Conservation (phyloP, 1,140 invertebrate genomes). For the Anastatus disparis region DNA sequence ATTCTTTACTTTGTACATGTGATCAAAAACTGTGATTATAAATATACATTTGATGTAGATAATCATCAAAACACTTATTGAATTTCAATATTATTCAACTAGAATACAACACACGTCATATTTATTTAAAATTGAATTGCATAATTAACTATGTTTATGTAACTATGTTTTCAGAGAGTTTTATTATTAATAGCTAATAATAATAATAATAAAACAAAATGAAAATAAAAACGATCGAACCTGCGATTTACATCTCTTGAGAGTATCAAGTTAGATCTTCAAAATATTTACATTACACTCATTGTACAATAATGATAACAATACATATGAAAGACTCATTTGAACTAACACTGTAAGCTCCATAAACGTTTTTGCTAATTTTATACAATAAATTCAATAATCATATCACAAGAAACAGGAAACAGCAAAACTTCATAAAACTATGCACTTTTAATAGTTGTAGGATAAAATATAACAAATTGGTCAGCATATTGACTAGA, state of each 20-base stretch:
- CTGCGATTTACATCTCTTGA: constrained; percentile 40
- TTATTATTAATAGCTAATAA: constrained; percentile 10
- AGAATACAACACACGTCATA: not conserved
- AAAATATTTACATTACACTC: constrained; percentile 30
- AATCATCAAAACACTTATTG: not conserved
- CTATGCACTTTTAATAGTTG: constrained; percentile 44
- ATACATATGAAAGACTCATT: constrained; percentile 25
- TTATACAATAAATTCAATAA: constrained; percentile 27
- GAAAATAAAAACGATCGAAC: constrained; percentile 37
- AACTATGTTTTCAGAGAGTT: not conserved
- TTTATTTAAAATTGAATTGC: constrained; percentile 7
- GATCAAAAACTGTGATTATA: not conserved
- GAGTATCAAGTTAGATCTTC: constrained; percentile 24
- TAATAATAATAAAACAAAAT: constrained; percentile 16
- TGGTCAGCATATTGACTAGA: constrained; percentile 59
- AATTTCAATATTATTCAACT: constrained; percentile 5
- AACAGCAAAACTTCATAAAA: constrained; percentile 28
- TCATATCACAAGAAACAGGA: constrained; percentile 37
- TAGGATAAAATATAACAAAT: constrained; percentile 53
- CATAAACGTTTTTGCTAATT: constrained; percentile 11
- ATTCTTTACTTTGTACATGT: constrained; percentile 35
- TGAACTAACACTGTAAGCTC: constrained; percentile 6
- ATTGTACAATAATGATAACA: constrained; percentile 29
- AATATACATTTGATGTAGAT: constrained; percentile 38
- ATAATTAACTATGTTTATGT: not conserved